Percentiles rank a stretch among this genome's conserved stretches.
phyloP scores from a whole-genome alignment of 2,113 vertebrate species.

The Chionomys nivalis region DNA sequence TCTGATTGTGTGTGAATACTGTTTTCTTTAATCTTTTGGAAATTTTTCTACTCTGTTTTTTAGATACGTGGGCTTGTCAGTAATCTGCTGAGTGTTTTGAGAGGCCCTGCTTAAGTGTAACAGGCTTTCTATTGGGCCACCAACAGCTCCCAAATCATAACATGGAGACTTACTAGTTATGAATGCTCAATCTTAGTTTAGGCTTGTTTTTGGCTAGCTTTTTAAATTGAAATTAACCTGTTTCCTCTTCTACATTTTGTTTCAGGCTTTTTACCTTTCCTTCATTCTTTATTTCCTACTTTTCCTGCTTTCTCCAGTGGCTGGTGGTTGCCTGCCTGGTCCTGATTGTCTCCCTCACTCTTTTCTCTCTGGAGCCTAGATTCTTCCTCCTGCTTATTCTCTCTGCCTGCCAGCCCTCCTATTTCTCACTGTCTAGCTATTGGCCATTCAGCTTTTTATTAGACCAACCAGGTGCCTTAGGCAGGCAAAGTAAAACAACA shows the following conservation, averaged over 20 bases:
- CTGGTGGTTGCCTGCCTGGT: background rate
- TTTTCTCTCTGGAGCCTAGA: background rate
- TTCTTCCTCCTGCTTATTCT: background rate
- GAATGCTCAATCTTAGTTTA: background rate
- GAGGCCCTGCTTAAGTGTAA: background rate
- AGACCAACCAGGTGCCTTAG: background rate
- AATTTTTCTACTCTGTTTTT: conserved; percentile 35
- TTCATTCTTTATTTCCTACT: background rate
- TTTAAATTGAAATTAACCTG: background rate
- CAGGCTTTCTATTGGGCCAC: background rate
- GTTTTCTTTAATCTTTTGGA: conserved; percentile 19
- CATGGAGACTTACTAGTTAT: background rate
- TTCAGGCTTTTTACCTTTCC: background rate
- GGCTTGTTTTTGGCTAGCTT: background rate
- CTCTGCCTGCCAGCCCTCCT: background rate
- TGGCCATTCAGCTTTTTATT: background rate
- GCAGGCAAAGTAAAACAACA: background rate
- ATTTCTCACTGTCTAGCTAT: background rate
- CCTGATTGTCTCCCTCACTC: background rate
- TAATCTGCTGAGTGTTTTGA: background rate
- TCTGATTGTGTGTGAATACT: background rate
- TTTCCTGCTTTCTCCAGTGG: background rate
- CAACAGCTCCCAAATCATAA: background rate
- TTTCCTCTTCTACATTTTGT: background rate
- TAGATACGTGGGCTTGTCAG: background rate